Conservation (phyloP, 2,888 invertebrate species). For the Trichogramma dendrolimi region DNA sequence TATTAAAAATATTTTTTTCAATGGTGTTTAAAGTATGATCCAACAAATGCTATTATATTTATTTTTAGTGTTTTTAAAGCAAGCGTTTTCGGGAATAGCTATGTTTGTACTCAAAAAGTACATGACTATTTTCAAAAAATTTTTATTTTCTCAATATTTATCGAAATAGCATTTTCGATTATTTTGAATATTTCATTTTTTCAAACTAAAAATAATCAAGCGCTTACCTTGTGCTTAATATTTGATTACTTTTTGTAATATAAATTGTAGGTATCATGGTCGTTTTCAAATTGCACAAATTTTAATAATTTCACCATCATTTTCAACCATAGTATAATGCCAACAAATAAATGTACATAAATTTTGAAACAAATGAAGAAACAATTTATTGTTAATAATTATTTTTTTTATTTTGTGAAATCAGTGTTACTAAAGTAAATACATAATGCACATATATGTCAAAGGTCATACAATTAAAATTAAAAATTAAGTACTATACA, state of each 20-base stretch:
- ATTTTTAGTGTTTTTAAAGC: too few relatives aligned
- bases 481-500: conserved; percentile 25
- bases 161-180: background rate
- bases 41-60: too few relatives aligned
- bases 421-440: conserved; percentile 26
- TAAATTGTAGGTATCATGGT: too few relatives aligned
- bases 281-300: too few relatives aligned
- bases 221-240: too few relatives aligned
- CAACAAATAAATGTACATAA: background rate
- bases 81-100: too few relatives aligned
- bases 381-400: too few relatives aligned
- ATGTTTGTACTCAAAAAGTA: too few relatives aligned
- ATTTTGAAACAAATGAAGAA: conserved; percentile 5
- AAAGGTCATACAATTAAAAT: conserved; percentile 13
- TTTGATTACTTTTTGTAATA: too few relatives aligned
- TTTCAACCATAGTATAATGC: background rate
- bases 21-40: too few relatives aligned
- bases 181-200: background rate
- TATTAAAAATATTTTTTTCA: too few relatives aligned
- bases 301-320: background rate
- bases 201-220: background rate
- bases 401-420: conserved; percentile 23
- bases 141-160: background rate
- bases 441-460: conserved; percentile 1
- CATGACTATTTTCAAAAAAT: background rate